Conservation (phyloP, 2,113 vertebrate species). For the Etheostoma spectabile region DNA sequence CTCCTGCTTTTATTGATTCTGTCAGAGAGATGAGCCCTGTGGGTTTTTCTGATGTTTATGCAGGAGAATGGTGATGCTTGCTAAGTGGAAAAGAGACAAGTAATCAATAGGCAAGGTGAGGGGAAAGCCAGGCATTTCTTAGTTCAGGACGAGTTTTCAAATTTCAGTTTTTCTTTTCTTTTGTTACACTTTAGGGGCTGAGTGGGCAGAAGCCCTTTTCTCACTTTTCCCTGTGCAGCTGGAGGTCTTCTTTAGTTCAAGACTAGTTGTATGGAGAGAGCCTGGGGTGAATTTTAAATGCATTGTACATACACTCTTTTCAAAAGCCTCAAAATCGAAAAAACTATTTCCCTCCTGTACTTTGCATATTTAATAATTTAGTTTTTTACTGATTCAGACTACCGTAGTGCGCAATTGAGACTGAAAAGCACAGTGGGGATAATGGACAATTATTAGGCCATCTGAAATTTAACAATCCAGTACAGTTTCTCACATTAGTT, state of each 20-base stretch:
- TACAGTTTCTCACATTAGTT: background rate
- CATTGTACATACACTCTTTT: background rate
- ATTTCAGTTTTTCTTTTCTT: slow-evolving; percentile 67
- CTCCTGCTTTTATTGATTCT: slow-evolving; percentile 79
- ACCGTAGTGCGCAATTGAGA: background rate
- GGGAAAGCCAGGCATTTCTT: slow-evolving; percentile 38
- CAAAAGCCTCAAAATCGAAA: background rate
- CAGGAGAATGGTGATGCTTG: slow-evolving; percentile 79
- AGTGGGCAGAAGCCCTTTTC: slow-evolving; percentile 2
- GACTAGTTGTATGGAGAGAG: background rate
- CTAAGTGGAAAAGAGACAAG: slow-evolving; percentile 80
- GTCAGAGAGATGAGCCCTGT: slow-evolving; percentile 79
- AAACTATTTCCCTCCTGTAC: background rate
- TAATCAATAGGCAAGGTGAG: slow-evolving; percentile 80
- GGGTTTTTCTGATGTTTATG: slow-evolving; percentile 83
- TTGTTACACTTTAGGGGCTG: slow-evolving; percentile 48
- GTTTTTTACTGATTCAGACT: background rate
- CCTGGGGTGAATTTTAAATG: background rate
- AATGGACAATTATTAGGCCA: background rate
- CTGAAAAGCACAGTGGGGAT: background rate
- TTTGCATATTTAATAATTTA: background rate
- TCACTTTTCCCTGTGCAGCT: slow-evolving; percentile 1
- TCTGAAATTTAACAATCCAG: background rate
- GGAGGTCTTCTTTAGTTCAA: slow-evolving; percentile 16
- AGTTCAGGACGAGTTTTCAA: slow-evolving; percentile 69